phyloP scores from a whole-genome alignment of 2,888 invertebrate species.

The Euproctis similis region DNA sequence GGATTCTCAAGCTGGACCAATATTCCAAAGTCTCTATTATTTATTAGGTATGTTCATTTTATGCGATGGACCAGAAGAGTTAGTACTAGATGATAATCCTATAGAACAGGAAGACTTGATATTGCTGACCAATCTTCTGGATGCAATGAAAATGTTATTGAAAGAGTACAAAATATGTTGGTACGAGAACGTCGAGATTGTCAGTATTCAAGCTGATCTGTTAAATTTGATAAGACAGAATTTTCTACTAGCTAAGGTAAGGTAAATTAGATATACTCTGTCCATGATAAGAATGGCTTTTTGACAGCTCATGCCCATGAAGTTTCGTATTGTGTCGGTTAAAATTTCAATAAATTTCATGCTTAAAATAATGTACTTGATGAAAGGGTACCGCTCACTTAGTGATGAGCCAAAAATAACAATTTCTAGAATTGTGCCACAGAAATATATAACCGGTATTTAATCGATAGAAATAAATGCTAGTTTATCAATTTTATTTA shows the following conservation, averaged over 20 bases:
- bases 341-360: no score
- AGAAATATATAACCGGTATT: no score
- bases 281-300: no score
- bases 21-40: conserved; percentile 33
- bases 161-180: conserved; percentile 34
- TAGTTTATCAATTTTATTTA: no score
- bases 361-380: no score
- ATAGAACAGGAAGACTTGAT: conserved; percentile 25
- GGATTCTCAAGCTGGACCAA: conserved; percentile 27
- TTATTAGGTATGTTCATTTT: conserved; percentile 26
- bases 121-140: conserved; percentile 25
- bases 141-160: conserved; percentile 31
- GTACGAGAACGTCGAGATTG: conserved; percentile 35
- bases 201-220: conserved; percentile 29
- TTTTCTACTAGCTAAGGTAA: conserved; percentile 7
- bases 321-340: no score
- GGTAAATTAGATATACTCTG: no score
- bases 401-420: no score
- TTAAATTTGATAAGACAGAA: conserved; percentile 30
- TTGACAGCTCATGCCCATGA: no score
- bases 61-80: conserved; percentile 21
- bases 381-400: no score
- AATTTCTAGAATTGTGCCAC: no score
- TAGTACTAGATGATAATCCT: conserved; percentile 22
- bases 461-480: no score